Conservation (phyloP, 2,888 invertebrate species). For the Hesperia comma region DNA sequence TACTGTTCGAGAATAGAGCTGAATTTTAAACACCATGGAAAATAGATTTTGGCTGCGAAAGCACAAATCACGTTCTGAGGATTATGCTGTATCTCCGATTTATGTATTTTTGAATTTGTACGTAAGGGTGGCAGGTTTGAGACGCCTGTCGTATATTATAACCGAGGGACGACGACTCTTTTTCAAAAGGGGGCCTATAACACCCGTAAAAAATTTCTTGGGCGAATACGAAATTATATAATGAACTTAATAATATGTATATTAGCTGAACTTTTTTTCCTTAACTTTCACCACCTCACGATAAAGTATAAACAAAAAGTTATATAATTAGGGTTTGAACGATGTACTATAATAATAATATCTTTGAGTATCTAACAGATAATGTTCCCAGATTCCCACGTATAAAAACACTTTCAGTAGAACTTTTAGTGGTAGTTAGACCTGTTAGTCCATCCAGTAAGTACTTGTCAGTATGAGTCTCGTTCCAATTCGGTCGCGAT, state of each 20-base stretch:
- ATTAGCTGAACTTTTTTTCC: conserved; percentile 15
- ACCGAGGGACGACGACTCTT: conserved; percentile 31
- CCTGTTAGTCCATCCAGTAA: no score
- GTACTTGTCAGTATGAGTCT: no score
- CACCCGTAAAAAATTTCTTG: conserved; percentile 16
- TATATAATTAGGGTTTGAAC: no score
- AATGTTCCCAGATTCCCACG: no score
- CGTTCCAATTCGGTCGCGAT: no score
- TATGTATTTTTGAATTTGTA: conserved; percentile 48
- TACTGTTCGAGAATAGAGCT: conserved; percentile 15
- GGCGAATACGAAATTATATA: conserved; percentile 23
- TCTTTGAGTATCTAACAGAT: no score
- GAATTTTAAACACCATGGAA: conserved; percentile 1
- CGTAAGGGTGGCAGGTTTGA: conserved; percentile 44
- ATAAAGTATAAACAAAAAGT: no score
- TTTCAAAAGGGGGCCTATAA: conserved; percentile 31
- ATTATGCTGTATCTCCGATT: conserved; percentile 46
- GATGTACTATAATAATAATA: no score
- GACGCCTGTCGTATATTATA: conserved; percentile 27
- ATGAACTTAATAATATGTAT: conserved; percentile 9
- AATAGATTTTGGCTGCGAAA: conserved; percentile 37
- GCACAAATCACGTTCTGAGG: conserved; percentile 56
- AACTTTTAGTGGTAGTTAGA: no score
- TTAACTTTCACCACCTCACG: no score
- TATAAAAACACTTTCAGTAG: no score